These are phyloP conservation scores for Lysandra coridon DNA, from an alignment of 2,888 invertebrate species.

Conservation along the genomic window DNA sequence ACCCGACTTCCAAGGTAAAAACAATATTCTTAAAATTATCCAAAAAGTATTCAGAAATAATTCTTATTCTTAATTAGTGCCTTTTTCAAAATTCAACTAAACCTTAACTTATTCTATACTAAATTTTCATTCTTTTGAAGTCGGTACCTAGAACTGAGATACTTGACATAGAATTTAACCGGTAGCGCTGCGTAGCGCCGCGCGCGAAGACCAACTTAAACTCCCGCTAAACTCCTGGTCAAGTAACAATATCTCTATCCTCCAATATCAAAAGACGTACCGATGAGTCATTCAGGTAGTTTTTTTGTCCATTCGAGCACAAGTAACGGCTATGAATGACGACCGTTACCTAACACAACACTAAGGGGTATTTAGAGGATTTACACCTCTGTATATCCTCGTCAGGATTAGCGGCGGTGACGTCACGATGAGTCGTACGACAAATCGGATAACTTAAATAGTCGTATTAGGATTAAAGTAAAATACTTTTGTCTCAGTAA, in stretches of 20 bases:
- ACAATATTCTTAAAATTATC: too few relatives aligned
- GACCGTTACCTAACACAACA: conserved; percentile 39
- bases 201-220: too few relatives aligned
- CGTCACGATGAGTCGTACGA: conserved; percentile 33
- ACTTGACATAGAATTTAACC: too few relatives aligned
- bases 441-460: background rate
- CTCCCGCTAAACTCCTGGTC: background rate
- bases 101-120: too few relatives aligned
- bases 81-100: too few relatives aligned
- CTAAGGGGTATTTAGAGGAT: conserved; percentile 40
- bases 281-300: conserved; percentile 24
- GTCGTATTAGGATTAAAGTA: background rate
- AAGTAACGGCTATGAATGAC: conserved; percentile 31
- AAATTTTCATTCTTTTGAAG: too few relatives aligned
- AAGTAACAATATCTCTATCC: background rate
- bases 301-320: background rate
- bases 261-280: conserved; percentile 23
- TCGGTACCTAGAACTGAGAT: too few relatives aligned
- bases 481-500: background rate
- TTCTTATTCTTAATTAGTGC: too few relatives aligned
- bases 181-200: too few relatives aligned
- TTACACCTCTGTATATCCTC: conserved; percentile 40
- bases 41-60: too few relatives aligned
- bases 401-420: conserved; percentile 42
- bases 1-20: too few relatives aligned